phyloP scores from a whole-genome alignment of 2,113 vertebrate genomes.

The Cyrtonyx montezumae region DNA sequence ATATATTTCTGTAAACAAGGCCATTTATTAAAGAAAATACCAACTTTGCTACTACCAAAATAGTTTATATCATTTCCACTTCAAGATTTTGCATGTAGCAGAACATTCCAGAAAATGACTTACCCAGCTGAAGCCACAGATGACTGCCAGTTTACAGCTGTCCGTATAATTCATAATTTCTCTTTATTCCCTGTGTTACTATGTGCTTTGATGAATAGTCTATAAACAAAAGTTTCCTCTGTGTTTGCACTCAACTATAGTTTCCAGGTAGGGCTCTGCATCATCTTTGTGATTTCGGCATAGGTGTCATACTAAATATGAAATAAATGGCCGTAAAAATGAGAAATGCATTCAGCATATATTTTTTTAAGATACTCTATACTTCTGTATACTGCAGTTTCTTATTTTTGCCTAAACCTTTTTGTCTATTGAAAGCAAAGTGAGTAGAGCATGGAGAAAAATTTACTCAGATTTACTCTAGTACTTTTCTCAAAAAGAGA shows the following conservation, averaged over 20 bases:
- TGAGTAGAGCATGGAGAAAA: accelerated
- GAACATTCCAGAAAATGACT: background rate
- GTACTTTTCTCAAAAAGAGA: background rate
- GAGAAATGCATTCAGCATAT: background rate
- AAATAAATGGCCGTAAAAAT: constrained; percentile 2
- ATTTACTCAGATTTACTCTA: background rate
- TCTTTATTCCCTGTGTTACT: background rate
- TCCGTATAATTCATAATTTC: constrained; percentile 13
- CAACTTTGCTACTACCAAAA: background rate
- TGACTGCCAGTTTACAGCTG: background rate
- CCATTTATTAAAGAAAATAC: constrained; percentile 23
- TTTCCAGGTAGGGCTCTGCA: constrained; percentile 22
- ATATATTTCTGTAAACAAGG: constrained; percentile 3
- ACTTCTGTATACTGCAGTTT: background rate
- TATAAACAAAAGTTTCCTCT: background rate
- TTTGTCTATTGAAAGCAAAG: background rate
- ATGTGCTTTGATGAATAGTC: background rate
- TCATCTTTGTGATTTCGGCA: background rate
- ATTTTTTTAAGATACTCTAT: background rate
- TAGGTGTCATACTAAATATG: background rate
- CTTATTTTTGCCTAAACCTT: background rate
- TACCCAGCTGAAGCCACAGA: background rate
- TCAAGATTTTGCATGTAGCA: background rate
- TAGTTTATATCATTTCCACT: background rate
- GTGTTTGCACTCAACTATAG: background rate